These are phyloP conservation scores for Oscarella lobularis DNA, from an alignment of 37 sponge, comb jelly and placozoan species.

Conservation along the genomic window DNA sequence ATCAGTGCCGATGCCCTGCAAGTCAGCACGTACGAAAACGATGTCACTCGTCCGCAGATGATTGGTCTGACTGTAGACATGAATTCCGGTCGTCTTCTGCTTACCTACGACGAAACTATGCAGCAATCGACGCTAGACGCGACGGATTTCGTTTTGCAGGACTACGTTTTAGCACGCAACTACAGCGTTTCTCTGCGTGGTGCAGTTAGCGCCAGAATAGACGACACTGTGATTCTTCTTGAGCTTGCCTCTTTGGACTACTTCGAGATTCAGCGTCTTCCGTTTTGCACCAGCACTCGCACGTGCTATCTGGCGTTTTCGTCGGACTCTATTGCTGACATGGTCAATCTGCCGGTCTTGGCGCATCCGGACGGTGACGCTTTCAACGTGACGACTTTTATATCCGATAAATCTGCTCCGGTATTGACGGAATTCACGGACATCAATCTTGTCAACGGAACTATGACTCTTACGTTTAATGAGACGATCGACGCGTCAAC, in stretches of 20 bases:
- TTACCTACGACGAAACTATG: conserved; percentile 77
- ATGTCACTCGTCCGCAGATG: conserved; percentile 39
- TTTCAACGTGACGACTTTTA: conserved; percentile 21
- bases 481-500: conserved; percentile 63
- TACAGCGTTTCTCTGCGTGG: conserved; percentile 1
- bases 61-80: conserved; percentile 60
- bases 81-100: conserved; percentile 29
- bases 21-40: conserved; percentile 15
- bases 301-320: conserved; percentile 51
- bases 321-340: conserved; percentile 33
- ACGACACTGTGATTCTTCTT: conserved; percentile 6
- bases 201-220: conserved; percentile 34
- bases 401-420: conserved; percentile 59
- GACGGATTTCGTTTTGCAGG: conserved; percentile 39
- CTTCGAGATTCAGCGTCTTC: background rate
- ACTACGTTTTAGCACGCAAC: background rate
- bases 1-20: conserved; percentile 19
- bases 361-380: background rate
- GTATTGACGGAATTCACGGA: conserved; percentile 21
- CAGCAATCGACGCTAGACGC: conserved; percentile 47
- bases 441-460: conserved; percentile 38
- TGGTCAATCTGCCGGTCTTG: conserved; percentile 30
- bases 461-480: conserved; percentile 42
- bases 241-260: conserved; percentile 19
- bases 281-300: background rate